phyloP scores from a whole-genome alignment of 2,113 vertebrate species.

The Dicrurus megarhynchus region DNA sequence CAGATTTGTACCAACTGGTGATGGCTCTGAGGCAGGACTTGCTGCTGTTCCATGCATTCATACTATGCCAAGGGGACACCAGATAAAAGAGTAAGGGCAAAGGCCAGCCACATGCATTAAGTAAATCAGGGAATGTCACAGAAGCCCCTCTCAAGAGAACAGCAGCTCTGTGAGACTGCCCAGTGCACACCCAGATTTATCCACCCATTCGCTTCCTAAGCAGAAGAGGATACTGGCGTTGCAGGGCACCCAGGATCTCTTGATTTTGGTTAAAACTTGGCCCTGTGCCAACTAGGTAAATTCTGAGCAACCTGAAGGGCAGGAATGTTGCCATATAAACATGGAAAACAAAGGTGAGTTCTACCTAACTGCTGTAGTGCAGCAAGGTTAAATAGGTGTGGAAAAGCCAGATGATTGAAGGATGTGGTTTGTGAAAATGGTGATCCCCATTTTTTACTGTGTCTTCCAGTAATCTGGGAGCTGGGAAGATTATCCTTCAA shows the following conservation, averaged over 20 bases:
- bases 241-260: not conserved
- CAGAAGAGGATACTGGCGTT: not conserved
- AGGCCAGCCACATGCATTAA: not conserved
- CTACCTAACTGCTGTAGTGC: not conserved
- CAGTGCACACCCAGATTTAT: not conserved
- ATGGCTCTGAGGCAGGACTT: not conserved
- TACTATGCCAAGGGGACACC: not conserved
- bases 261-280: not conserved
- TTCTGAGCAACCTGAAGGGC: not conserved
- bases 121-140: not conserved
- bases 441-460: not conserved
- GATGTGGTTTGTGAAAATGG: accelerated
- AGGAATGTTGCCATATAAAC: not conserved
- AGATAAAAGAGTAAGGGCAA: not conserved
- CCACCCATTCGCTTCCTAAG: not conserved
- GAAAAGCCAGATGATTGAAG: not conserved
- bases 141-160: not conserved
- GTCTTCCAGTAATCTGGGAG: not conserved
- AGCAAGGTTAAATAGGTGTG: accelerated
- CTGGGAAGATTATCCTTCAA: not conserved
- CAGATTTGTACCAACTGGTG: not conserved
- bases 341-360: not conserved
- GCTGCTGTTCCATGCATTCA: not conserved
- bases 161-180: not conserved
- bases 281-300: not conserved